A percentile compares a stretch with the other conserved stretches of the same genome.
phyloP scores from a whole-genome alignment of 2,113 vertebrate genomes.

The Sinosuthora webbiana region DNA sequence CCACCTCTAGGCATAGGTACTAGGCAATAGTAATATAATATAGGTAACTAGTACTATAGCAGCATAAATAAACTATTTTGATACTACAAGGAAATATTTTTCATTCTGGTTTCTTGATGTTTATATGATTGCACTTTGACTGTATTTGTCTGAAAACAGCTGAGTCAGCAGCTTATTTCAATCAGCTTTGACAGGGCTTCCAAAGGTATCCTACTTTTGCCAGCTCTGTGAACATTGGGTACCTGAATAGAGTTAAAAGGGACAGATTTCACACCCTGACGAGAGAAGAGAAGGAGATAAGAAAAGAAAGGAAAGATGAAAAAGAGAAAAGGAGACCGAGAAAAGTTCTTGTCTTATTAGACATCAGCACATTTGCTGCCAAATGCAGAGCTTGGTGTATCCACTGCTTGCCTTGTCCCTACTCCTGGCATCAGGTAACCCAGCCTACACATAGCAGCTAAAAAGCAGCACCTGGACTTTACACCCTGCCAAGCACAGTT shows the following conservation, averaged over 20 bases:
- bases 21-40: not conserved
- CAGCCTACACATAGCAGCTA: not conserved
- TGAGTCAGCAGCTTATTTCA: not conserved
- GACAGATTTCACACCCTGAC: not conserved
- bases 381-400: not conserved
- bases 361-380: not conserved
- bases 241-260: not conserved
- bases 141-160: not conserved
- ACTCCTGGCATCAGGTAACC: not conserved
- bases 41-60: not conserved
- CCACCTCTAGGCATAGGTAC: not conserved
- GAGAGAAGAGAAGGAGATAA: not conserved
- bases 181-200: not conserved
- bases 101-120: not conserved
- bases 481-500: not conserved
- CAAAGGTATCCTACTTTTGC: not conserved
- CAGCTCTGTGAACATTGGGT: not conserved
- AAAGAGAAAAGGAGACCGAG: not conserved
- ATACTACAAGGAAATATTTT: not conserved
- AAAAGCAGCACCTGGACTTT: not conserved
- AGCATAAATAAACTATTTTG: not conserved
- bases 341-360: not conserved
- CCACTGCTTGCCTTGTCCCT: not conserved
- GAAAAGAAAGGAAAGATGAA: not conserved
- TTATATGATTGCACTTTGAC: not conserved